Percentiles rank a stretch among this genome's conserved stretches.
phyloP scores from a whole-genome alignment of 2,797 vertebrate genomes.

The Merluccius polli region DNA sequence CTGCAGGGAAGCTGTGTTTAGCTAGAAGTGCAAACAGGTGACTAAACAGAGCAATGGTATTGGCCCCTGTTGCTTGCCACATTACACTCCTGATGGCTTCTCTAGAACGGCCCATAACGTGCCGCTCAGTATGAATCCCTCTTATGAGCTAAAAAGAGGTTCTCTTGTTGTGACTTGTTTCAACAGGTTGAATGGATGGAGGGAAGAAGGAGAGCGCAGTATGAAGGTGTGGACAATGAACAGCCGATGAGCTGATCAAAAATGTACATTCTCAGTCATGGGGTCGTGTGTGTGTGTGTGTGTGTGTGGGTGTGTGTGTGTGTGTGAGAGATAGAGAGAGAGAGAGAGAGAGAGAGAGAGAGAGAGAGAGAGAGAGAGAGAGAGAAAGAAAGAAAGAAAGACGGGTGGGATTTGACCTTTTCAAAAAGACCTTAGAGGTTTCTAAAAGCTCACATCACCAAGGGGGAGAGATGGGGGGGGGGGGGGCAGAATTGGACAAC shows the following conservation, averaged over 20 bases:
- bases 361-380: neutral
- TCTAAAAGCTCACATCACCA: slow-evolving; percentile 42
- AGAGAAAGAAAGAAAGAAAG: neutral
- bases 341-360: neutral
- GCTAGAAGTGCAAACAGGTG: neutral
- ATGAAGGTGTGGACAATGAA: no score
- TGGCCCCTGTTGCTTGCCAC: neutral
- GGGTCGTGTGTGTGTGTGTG: no score
- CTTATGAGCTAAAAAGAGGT: neutral
- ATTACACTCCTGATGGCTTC: neutral
- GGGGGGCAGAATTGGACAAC: slow-evolving; percentile 51
- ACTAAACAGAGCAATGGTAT: neutral
- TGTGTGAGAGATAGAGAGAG: neutral
- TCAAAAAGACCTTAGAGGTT: slow-evolving; percentile 37
- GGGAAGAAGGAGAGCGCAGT: no score
- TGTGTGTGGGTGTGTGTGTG: no score
- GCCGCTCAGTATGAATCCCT: neutral
- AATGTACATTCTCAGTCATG: no score
- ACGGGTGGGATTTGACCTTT: slow-evolving; percentile 49
- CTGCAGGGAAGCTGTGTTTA: neutral
- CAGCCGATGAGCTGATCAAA: no score
- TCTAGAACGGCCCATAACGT: neutral
- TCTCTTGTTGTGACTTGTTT: no score
- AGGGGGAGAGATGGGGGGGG: slow-evolving; percentile 40
- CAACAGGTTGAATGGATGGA: no score